phyloP scores from a whole-genome alignment of 2,797 vertebrate genomes.

The Galagoides demidoff region DNA sequence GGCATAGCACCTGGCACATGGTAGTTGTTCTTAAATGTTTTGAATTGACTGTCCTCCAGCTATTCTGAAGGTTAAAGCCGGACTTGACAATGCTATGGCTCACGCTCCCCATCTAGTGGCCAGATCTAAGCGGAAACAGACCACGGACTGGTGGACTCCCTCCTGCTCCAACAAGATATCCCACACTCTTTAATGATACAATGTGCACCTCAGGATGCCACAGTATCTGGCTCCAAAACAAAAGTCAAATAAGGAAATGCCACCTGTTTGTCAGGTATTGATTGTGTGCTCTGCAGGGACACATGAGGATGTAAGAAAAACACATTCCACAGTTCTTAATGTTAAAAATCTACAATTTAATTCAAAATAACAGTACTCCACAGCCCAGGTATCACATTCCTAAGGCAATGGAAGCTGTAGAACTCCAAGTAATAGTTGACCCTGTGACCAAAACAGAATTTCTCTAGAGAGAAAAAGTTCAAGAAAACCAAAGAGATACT shows the following conservation, averaged over 20 bases:
- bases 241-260: not conserved
- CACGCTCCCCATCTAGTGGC: conserved; percentile 57
- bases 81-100: not conserved
- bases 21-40: not conserved
- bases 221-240: not conserved
- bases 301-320: not conserved
- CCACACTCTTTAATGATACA: not conserved
- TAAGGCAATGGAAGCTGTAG: not conserved
- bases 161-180: not conserved
- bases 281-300: fast-evolving
- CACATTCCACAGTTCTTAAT: too few species aligned
- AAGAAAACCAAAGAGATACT: not conserved
- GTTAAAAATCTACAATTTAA: not conserved
- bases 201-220: not conserved
- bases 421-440: not conserved
- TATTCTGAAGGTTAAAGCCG: not conserved
- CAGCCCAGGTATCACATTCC: not conserved
- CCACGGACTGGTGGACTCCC: not conserved
- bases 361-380: not conserved
- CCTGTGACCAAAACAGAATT: not conserved
- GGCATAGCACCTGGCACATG: fast-evolving
- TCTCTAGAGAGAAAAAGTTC: not conserved
- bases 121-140: not conserved
- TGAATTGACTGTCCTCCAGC: not conserved
- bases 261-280: not conserved